Evolutionary conservation across 2,113 vertebrate species (phyloP), one percentile per base, ranked within the genome.

Genomic region (Cisticola juncidis): DNA sequence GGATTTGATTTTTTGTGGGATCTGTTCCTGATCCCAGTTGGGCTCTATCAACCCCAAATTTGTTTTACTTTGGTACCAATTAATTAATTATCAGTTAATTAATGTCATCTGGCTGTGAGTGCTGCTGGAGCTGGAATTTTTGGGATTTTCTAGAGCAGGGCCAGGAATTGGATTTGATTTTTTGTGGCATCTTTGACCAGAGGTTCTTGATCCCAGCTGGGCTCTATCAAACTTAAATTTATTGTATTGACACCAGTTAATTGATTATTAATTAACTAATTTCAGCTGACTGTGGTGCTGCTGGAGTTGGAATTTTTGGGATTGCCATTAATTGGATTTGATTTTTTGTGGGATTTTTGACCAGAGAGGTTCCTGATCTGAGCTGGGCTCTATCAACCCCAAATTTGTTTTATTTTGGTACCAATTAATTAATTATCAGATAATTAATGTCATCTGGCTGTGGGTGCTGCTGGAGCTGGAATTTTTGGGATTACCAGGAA

Each of bases 381-480:
- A 25, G 2, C 25, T 58, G n/a, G 42, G 11, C 25, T 35, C 42
- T 33, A 1, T 10, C 0, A 20, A 4, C 20, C 7, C 5, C 14
- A 42, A 42, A 42, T 42, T 31, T 29, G 36, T 23, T 33, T 5
- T 12, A 3, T 45, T 45, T 7, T 5, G 42, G 1, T 1, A 3
- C 31, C 17, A 24, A 26, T 66, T 35, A 89, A 36, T 62, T 24
- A 11, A 31, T 71, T 19, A 33, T 38, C 7, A 5, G 5, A 21
- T 86, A 51, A 82, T 26, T 82, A 42, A 79, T 9, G 4, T 5
- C 12, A 6, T 1, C 0, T 45, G 51, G 12, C 12, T 44, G 11
- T 15, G 23, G 51, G 20, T n/a, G 70, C 40, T 50, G 4, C 8
- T 4, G n/a, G 17, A 1, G 47, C 21, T n/a, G 42, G 60, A 21